phyloP scores from a whole-genome alignment of 2,113 vertebrate genomes.

The Oostethus manadensis region DNA sequence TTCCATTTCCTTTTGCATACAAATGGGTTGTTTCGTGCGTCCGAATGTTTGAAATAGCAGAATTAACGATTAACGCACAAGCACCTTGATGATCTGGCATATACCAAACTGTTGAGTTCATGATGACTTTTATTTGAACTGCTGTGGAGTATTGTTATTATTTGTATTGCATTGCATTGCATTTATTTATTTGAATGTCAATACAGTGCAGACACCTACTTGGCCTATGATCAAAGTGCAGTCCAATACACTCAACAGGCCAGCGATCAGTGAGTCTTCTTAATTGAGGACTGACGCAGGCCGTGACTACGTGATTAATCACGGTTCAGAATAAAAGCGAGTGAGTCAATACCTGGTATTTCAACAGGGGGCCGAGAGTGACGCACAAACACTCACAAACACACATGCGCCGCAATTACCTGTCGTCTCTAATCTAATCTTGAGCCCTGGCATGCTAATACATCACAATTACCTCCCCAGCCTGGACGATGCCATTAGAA shows the following conservation, averaged over 20 bases:
- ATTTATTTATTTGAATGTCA: not conserved
- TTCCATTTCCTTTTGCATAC: too few species aligned
- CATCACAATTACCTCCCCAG: constrained; percentile 59
- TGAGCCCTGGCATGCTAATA: constrained; percentile 47
- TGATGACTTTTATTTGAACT: not conserved
- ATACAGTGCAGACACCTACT: not conserved
- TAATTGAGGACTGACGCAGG: constrained; percentile 30
- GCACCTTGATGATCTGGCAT: too few species aligned
- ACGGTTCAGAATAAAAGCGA: constrained; percentile 40
- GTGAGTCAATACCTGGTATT: constrained; percentile 40
- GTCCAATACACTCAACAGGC: not conserved
- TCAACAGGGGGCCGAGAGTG: constrained; percentile 3
- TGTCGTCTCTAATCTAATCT: constrained; percentile 58
- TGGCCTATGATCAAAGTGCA: not conserved
- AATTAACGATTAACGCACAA: too few species aligned
- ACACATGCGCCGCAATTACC: constrained; percentile 26
- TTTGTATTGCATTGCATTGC: not conserved
- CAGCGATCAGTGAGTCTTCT: constrained; percentile 8
- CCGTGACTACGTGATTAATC: constrained; percentile 43
- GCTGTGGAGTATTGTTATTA: not conserved
- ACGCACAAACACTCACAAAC: constrained; percentile 7
- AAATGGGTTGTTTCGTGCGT: too few species aligned
- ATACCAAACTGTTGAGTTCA: too few species aligned
- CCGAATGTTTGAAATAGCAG: too few species aligned
- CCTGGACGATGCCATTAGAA: constrained; percentile 58